Percentiles rank a stretch among this genome's conserved stretches.
phyloP scores from a whole-genome alignment of 2,113 vertebrate genomes.

The Pterophyllum scalare region DNA sequence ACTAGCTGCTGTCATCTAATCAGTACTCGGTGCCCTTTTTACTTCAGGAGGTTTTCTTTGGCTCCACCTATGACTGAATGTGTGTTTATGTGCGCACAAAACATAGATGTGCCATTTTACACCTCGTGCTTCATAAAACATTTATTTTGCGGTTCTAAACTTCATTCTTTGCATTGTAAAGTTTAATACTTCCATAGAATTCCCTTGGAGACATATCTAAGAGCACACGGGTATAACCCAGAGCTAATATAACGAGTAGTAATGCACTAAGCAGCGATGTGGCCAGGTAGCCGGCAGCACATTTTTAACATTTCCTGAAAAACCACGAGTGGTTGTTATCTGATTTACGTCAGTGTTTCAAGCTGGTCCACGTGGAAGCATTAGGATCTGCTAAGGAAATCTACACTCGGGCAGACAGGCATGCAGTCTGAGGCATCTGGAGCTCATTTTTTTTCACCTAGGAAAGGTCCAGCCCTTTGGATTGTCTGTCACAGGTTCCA shows the following conservation, averaged over 20 bases:
- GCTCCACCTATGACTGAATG: not conserved
- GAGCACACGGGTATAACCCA: slow-evolving; percentile 42
- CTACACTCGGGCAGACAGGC: slow-evolving; percentile 59
- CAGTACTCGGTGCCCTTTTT: not conserved
- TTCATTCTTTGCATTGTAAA: slow-evolving; percentile 36
- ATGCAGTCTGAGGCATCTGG: slow-evolving; percentile 53
- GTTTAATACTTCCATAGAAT: slow-evolving; percentile 38
- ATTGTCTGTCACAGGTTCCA: slow-evolving; percentile 44
- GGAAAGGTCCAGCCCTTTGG: slow-evolving; percentile 33
- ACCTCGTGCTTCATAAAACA: slow-evolving; percentile 1
- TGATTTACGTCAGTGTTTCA: slow-evolving; percentile 64
- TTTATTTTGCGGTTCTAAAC: slow-evolving; percentile 23
- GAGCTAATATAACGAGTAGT: slow-evolving; percentile 56
- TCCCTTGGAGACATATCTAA: slow-evolving; percentile 34
- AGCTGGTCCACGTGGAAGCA: slow-evolving; percentile 59
- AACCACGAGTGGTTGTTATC: slow-evolving; percentile 64
- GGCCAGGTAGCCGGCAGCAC: slow-evolving; percentile 46
- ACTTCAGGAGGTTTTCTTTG: not conserved
- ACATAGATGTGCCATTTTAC: slow-evolving; percentile 12
- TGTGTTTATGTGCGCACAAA: not conserved
- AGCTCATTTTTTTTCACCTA: slow-evolving; percentile 38
- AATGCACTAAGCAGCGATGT: slow-evolving; percentile 61
- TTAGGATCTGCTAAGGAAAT: slow-evolving; percentile 66
- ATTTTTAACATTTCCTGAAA: slow-evolving; percentile 75
- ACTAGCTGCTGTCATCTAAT: not conserved